A percentile compares a stretch with the other conserved stretches of the same genome.
phyloP scores from a whole-genome alignment of 2,888 invertebrate species.

The Sphinx pinastri region DNA sequence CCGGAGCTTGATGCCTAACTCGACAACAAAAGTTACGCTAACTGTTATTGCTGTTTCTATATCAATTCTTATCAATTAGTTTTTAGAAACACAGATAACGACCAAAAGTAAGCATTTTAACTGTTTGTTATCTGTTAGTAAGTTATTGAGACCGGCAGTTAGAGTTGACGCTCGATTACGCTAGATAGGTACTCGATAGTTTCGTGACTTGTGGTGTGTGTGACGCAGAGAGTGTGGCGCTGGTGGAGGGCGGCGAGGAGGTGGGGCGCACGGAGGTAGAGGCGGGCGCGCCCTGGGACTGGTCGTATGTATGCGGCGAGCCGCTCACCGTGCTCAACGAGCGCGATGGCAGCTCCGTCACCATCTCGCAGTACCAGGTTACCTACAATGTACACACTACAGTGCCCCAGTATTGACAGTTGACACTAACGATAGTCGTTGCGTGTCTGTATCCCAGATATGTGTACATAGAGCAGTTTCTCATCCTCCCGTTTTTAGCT shows the following conservation, averaged over 20 bases:
- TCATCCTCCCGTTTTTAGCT: conserved; percentile 29
- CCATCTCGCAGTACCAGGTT: conserved; percentile 65
- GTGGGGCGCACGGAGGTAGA: conserved; percentile 57
- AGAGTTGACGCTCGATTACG: no score
- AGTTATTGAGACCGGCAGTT: no score
- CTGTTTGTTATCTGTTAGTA: no score
- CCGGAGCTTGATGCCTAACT: no score
- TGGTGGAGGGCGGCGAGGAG: conserved; percentile 62
- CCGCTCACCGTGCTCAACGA: conserved; percentile 56
- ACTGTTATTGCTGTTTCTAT: no score
- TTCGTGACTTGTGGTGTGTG: conserved; percentile 6
- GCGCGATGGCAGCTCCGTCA: conserved; percentile 59
- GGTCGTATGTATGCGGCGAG: conserved; percentile 62
- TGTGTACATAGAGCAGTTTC: neutral
- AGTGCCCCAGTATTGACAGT: neutral
- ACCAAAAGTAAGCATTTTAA: no score
- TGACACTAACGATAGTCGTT: no score
- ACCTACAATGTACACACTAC: neutral
- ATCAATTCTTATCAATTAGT: no score
- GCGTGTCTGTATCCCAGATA: no score
- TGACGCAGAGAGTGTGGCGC: conserved; percentile 51
- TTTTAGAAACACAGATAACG: no score
- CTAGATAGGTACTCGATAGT: no score
- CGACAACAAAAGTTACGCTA: no score
- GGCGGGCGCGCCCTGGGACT: conserved; percentile 56